phyloP scores from a whole-genome alignment of 2,888 invertebrate genomes.

The Sinhomidia bicolor region DNA sequence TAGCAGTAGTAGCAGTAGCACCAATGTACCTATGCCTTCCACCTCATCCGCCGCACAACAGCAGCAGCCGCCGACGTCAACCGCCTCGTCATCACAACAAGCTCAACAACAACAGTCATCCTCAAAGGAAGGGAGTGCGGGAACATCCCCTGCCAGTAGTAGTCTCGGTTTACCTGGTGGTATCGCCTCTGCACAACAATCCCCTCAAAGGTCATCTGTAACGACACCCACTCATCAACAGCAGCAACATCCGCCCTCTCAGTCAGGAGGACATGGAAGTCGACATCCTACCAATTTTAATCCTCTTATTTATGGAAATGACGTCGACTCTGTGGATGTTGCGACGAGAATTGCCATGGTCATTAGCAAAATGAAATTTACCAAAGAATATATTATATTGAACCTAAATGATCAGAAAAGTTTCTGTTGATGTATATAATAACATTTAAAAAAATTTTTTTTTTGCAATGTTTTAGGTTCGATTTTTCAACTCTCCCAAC shows the following conservation, averaged over 20 bases:
- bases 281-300: slow-evolving; percentile 84
- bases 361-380: slow-evolving; percentile 51
- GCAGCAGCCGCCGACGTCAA: too few species aligned
- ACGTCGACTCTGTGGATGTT: slow-evolving; percentile 99
- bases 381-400: too few species aligned
- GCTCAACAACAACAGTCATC: slow-evolving; percentile 83
- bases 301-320: slow-evolving; percentile 95
- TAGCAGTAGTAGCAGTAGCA: slow-evolving; percentile 58
- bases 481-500: slow-evolving; percentile 99
- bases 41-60: slow-evolving; percentile 50
- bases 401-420: too few species aligned
- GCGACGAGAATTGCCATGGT: slow-evolving; percentile 99
- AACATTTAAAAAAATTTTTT: too few species aligned
- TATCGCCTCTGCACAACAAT: slow-evolving; percentile 63
- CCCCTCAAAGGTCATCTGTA: slow-evolving; percentile 67
- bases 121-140: slow-evolving; percentile 58
- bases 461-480: slow-evolving; percentile 84
- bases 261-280: slow-evolving; percentile 60
- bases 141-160: slow-evolving; percentile 81
- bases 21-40: slow-evolving; percentile 50
- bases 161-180: slow-evolving; percentile 62
- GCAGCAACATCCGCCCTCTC: slow-evolving; percentile 29
- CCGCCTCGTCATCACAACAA: slow-evolving; percentile 82
- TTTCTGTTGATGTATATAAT: not conserved
- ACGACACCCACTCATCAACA: slow-evolving; percentile 62